Percentiles rank a stretch among this genome's conserved stretches.
Conservation (phyloP, 2,797 vertebrate genomes). For the Acanthurus leucopareius region DNA sequence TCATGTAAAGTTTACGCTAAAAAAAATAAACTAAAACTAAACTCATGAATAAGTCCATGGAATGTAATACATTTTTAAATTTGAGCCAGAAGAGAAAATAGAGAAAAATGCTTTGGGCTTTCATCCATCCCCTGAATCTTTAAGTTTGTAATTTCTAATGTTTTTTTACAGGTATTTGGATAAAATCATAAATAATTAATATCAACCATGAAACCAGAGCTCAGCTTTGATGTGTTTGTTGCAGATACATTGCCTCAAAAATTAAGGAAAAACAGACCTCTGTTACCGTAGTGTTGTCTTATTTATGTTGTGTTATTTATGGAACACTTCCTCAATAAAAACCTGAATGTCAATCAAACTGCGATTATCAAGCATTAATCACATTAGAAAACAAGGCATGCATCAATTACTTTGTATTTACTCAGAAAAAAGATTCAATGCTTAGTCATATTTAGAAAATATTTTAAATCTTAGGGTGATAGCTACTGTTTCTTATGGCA, state of each 20-base stretch:
- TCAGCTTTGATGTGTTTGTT: slow-evolving; percentile 17
- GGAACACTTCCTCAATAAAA: slow-evolving; percentile 4
- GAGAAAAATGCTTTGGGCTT: slow-evolving; percentile 24
- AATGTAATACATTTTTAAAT: slow-evolving; percentile 47
- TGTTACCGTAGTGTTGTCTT: neutral
- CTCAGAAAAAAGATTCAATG: neutral
- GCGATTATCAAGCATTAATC: neutral
- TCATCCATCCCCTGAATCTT: slow-evolving; percentile 13
- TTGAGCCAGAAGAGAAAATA: slow-evolving; percentile 32
- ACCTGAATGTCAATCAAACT: neutral
- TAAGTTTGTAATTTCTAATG: slow-evolving; percentile 27
- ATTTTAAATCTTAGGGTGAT: neutral
- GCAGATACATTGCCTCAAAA: neutral
- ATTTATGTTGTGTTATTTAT: neutral
- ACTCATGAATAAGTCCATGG: slow-evolving; percentile 26
- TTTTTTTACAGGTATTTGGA: slow-evolving; percentile 43
- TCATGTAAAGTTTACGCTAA: slow-evolving; percentile 16
- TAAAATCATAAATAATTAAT: slow-evolving; percentile 33
- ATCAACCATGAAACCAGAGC: slow-evolving; percentile 16
- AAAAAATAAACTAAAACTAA: slow-evolving; percentile 29
- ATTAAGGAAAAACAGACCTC: neutral
- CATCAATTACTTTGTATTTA: neutral
- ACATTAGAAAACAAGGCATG: neutral
- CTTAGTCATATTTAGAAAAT: neutral
- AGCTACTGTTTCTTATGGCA: neutral